phyloP scores from a whole-genome alignment of 2,113 vertebrate genomes.

The Carassius auratus region DNA sequence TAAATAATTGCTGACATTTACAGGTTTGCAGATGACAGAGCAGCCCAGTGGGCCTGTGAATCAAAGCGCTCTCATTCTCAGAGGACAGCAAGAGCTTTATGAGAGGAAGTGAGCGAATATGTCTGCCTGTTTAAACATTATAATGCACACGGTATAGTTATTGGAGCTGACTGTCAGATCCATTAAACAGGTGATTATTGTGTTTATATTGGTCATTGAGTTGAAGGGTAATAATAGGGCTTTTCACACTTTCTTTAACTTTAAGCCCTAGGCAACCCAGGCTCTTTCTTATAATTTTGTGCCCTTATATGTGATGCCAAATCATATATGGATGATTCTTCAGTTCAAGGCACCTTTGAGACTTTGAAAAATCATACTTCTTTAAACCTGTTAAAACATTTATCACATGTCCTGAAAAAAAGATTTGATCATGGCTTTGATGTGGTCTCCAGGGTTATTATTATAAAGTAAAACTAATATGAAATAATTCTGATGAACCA shows the following conservation, averaged over 20 bases:
- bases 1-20: constrained; percentile 66
- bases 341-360: background rate
- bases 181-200: background rate
- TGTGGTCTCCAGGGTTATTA: background rate
- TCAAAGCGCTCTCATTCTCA: constrained; percentile 23
- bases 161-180: background rate
- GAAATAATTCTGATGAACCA: no score
- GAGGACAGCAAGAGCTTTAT: constrained; percentile 28
- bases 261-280: no score
- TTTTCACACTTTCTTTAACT: background rate
- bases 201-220: background rate
- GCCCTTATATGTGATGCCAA: no score
- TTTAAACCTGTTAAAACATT: background rate
- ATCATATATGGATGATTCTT: background rate
- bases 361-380: background rate
- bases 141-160: background rate
- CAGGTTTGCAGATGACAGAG: constrained; percentile 62
- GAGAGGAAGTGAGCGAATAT: background rate
- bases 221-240: background rate
- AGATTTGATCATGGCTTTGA: background rate
- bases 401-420: background rate
- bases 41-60: constrained; percentile 47
- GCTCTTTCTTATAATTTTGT: no score
- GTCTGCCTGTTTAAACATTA: constrained; percentile 44
- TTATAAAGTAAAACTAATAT: background rate